A percentile compares a stretch with the other conserved stretches of the same genome.
Conservation (phyloP, 1,140 invertebrate genomes). For the Cotesia chilonis region DNA sequence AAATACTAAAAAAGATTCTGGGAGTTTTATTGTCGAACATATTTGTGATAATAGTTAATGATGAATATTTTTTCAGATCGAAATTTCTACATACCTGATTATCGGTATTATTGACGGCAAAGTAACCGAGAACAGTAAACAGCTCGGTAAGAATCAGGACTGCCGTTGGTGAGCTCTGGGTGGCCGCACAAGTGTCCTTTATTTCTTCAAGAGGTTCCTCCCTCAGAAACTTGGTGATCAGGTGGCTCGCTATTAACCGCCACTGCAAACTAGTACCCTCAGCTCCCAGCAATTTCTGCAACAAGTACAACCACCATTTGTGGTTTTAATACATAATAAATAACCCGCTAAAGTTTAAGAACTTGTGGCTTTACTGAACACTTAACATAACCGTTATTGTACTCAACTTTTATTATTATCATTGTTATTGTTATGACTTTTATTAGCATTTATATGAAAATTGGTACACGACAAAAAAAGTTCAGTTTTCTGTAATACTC, state of each 20-base stretch:
- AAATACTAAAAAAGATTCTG: too few relatives aligned
- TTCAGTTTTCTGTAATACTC: too few relatives aligned
- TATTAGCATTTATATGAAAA: too few relatives aligned
- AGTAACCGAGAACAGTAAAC: conserved; percentile 82
- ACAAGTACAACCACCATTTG: conserved; percentile 38
- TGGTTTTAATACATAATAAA: neutral
- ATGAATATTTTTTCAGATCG: neutral
- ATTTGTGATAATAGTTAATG: neutral
- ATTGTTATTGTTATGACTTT: too few relatives aligned
- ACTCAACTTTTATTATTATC: too few relatives aligned
- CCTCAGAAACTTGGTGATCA: conserved; percentile 79
- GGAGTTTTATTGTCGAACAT: too few relatives aligned
- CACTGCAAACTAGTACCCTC: conserved; percentile 88
- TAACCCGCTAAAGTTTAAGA: conserved; percentile 8
- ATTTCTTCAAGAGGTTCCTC: conserved; percentile 67
- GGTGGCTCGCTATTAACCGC: conserved; percentile 85
- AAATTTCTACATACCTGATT: conserved; percentile 76
- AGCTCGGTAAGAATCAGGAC: conserved; percentile 75
- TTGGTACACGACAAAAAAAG: too few relatives aligned
- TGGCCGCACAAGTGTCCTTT: conserved; percentile 48
- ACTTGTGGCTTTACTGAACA: too few relatives aligned
- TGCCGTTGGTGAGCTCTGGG: conserved; percentile 49
- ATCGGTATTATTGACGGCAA: conserved; percentile 79
- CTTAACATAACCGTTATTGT: too few relatives aligned
- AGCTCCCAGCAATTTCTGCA: conserved; percentile 82